A percentile compares a stretch with the other conserved stretches of the same genome.
These are phyloP conservation scores for Cynopterus sphinx DNA, from an alignment of 2,797 vertebrate species.

Conservation along the genomic window DNA sequence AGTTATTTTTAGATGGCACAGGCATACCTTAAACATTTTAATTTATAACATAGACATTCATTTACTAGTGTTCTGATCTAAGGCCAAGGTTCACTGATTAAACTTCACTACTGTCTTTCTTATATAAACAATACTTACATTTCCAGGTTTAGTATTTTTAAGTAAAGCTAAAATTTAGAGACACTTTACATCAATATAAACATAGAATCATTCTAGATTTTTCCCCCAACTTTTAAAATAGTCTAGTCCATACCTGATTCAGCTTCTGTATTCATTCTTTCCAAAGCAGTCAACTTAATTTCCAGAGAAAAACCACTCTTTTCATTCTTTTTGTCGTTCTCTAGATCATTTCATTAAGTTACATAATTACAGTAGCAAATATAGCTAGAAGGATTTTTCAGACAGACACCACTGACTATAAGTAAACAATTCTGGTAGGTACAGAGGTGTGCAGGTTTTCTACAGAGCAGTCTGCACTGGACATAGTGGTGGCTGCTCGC, in stretches of 20 bases:
- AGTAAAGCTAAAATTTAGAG: conserved; percentile 37
- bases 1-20: conserved; percentile 11
- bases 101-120: not conserved
- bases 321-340: not conserved
- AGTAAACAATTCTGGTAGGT: not conserved
- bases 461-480: not conserved
- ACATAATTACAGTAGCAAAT: not conserved
- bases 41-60: not conserved
- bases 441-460: not conserved
- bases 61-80: not conserved
- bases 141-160: not conserved
- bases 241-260: not conserved
- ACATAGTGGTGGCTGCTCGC: not conserved
- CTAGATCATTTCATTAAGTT: not conserved
- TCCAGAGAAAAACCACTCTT: conserved; percentile 16
- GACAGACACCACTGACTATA: not conserved
- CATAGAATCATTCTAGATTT: not conserved
- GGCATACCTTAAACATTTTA: not conserved
- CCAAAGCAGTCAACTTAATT: not conserved
- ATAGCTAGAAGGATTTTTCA: not conserved
- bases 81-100: not conserved
- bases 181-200: not conserved
- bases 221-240: not conserved
- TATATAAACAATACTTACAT: not conserved
- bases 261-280: not conserved